Base-by-base conservation (phyloP, 2,797 vertebrate genomes). In the Melanotaenia nigrans region DNA sequence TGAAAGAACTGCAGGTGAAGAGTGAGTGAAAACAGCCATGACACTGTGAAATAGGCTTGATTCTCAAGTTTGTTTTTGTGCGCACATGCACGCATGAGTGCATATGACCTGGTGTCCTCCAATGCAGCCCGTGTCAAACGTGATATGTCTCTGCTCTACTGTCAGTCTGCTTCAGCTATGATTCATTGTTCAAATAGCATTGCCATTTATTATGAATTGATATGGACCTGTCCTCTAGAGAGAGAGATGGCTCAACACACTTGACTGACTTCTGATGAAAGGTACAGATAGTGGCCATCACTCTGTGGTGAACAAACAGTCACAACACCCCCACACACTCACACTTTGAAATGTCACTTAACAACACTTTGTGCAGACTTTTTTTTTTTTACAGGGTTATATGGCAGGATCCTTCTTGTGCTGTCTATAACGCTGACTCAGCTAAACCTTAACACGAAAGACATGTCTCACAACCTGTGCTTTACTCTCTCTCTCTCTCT, bases 231-330 rank as follows among this genome's bases (percentile, higher is more conserved):
- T 89, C 89, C 77, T 86, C 76, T 69, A 84, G 72, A 73, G 68
- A 71, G 84, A 86, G 81, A 78, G 77, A 87, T 78, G 72, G 86
- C 68, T 78, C 72, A 80, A 88, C 90, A 91, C 87, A 92, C 85
- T 83, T 47, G 25, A 89, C 79, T 89, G 89, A 89, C 72, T 92
- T 86, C 78, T 91, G 88, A 92, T 92, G 87, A 89, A 88, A 90
- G 85, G 77, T 71, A 68, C 75, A 88, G 88, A 87, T 86, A 85
- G 82, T 71, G 71, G 75, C 84, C 77, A 88, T 89, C 85, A 87
- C 75, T 91, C 86, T 81, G 68, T 75, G 76, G 58, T 4, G 4
- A 79, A 82, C 82, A 90, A 87, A 89, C 76, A 89, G 75, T 80
- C 75, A 82, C 45, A 59, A 71, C 33, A 63, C 49, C 3, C 49